These are phyloP conservation scores for Caenorhabditis sp. DNA, from an alignment of 2,888 invertebrate genomes.

Conservation along the genomic window DNA sequence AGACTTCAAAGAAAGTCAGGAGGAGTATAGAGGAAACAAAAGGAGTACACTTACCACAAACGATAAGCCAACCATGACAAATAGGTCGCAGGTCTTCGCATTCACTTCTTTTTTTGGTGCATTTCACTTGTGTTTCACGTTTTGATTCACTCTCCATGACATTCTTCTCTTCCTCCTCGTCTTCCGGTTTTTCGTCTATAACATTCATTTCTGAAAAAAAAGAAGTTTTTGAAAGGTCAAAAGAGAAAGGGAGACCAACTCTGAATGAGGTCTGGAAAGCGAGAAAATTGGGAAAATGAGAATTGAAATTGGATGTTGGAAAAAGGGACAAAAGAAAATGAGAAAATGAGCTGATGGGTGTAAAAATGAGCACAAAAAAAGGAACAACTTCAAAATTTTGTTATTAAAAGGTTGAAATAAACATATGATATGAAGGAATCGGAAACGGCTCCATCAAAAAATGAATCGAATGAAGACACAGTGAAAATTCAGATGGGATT, in stretches of 20 bases:
- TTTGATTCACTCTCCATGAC: conserved; percentile 15
- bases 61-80: conserved; percentile 68
- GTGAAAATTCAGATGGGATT: background rate
- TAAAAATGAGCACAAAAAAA: too few relatives aligned
- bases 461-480: too few relatives aligned
- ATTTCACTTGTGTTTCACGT: conserved; percentile 9
- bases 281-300: conserved; percentile 8
- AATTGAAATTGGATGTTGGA: conserved; percentile 11
- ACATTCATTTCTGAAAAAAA: conserved; percentile 22
- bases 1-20: background rate
- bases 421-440: too few relatives aligned
- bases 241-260: background rate
- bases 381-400: too few relatives aligned
- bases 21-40: background rate
- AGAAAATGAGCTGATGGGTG: background rate
- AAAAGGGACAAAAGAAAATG: conserved; percentile 1
- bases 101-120: conserved; percentile 36
- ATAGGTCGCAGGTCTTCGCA: conserved; percentile 55
- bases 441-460: too few relatives aligned
- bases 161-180: conserved; percentile 7
- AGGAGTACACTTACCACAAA: conserved; percentile 63
- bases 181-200: conserved; percentile 59
- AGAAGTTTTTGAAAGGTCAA: background rate
- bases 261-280: conserved; percentile 6
- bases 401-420: too few relatives aligned